Base-by-base conservation (phyloP, 2,797 vertebrate species). In the Pagetopsis macropterus region DNA sequence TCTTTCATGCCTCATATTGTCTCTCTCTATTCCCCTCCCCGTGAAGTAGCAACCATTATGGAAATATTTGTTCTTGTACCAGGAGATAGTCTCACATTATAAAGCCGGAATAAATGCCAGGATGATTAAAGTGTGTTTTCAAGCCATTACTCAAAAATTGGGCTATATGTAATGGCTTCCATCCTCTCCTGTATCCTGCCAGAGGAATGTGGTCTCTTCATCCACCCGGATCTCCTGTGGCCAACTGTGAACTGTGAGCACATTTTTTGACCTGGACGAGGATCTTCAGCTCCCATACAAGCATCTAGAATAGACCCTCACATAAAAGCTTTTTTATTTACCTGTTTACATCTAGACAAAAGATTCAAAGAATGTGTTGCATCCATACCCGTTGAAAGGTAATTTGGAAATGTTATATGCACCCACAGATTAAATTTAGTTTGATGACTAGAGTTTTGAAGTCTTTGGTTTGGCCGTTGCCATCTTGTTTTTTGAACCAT, bases 161-260 rank as follows among this genome's bases (percentile, higher is more conserved):
- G 2, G 0, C 43, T 76, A 11, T 33, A 65, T 51, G 45, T 27
- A 46, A 59, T 41, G n/a, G 27, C 77, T 78, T 75, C 64, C 50
- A 65, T 63, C 59, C 50, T 70, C 23, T 75, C 40, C 56, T 49
- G 52, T 48, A 62, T 56, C 67, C 60, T 52, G 11, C 48, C 48
- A 45, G 58, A 85, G 85, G 81, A 91, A 91, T 83, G 82, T 69
- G 54, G 82, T 84, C 83, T 85, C 46, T 85, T 70, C 70, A 63
- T 85, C 83, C 83, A 81, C 74, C 76, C 78, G 11, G 55, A 88
- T 89, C 87, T 89, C 79, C 71, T 68, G 65, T 78, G 59, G 51
- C 33, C 49, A 19, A 70, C 73, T 65, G 46, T 76, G 68, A 87
- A 75, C 82, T 65, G 54, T 65, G 68, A 45, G 54, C 75, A 70